phyloP scores from a whole-genome alignment of 30 jellyfish, hydroid and myxozoan species.

The Phacellophora camtschatica region DNA sequence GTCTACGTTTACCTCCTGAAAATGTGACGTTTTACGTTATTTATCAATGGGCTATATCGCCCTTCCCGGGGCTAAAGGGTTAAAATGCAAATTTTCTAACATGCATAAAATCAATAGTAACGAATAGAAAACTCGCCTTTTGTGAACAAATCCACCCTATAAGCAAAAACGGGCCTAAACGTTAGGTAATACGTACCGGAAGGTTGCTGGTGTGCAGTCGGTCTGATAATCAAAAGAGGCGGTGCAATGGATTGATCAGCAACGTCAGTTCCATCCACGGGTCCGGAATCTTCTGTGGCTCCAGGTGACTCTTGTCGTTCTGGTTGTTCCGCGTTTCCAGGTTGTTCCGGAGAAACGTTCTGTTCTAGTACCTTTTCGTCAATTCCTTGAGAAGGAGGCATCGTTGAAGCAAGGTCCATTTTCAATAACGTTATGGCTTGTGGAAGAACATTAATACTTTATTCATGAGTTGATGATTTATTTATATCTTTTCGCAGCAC shows the following conservation, averaged over 20 bases:
- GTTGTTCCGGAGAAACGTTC: not conserved
- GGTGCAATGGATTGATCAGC: not conserved
- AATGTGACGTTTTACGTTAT: too few species aligned
- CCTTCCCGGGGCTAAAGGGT: too few species aligned
- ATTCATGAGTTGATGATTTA: too few species aligned
- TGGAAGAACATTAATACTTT: not conserved
- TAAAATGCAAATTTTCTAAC: too few species aligned
- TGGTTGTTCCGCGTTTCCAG: not conserved
- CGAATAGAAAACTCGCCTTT: too few species aligned
- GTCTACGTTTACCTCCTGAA: too few species aligned
- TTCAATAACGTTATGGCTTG: constrained; percentile 14
- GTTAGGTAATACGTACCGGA: not conserved
- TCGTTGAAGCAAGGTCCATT: constrained; percentile 15
- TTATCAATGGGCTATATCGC: too few species aligned
- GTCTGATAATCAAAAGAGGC: not conserved
- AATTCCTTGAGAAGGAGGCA: not conserved
- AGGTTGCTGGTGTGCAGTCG: constrained; percentile 2
- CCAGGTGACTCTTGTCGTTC: not conserved
- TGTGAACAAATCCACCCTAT: not conserved
- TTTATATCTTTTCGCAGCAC: too few species aligned
- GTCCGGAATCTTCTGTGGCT: not conserved
- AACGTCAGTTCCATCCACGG: not conserved
- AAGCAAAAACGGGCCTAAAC: not conserved
- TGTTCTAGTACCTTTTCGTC: constrained; percentile 2
- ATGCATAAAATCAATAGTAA: too few species aligned